These are phyloP conservation scores for Neotragus moschatus DNA, from an alignment of 2,113 vertebrate species.

Conservation along the genomic window DNA sequence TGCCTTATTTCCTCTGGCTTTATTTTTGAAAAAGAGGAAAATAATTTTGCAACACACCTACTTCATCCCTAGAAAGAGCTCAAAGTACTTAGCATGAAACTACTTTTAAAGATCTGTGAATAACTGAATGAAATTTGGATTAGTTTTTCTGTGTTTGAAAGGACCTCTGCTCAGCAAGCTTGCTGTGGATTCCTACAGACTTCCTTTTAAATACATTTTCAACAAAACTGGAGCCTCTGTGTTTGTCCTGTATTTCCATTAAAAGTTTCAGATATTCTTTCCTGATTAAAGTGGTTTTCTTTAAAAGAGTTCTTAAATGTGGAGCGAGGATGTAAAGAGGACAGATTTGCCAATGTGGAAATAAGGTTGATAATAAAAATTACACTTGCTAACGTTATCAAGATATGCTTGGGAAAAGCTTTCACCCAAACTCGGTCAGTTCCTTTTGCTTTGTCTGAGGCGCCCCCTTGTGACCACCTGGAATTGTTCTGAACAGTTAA, in stretches of 20 bases:
- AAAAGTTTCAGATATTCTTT: conserved; percentile 22
- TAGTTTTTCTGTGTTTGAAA: not conserved
- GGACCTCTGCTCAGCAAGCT: not conserved
- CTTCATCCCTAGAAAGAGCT: not conserved
- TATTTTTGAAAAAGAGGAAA: not conserved
- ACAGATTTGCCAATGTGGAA: not conserved
- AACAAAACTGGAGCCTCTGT: not conserved
- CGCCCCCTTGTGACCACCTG: not conserved
- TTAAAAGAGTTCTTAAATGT: not conserved
- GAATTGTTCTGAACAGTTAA: not conserved
- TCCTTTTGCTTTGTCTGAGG: not conserved
- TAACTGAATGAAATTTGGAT: not conserved
- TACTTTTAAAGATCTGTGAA: not conserved
- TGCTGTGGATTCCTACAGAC: not conserved
- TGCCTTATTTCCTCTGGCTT: not conserved
- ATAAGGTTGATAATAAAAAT: not conserved
- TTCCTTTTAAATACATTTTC: not conserved
- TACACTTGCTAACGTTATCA: not conserved
- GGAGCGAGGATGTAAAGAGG: not conserved
- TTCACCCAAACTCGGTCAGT: not conserved
- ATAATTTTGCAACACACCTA: not conserved
- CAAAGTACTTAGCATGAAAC: not conserved
- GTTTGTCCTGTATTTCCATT: not conserved
- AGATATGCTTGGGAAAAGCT: not conserved
- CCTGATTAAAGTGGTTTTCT: not conserved